These are phyloP conservation scores for Ischnura elegans DNA, from an alignment of 2,888 invertebrate species.

Conservation along the genomic window DNA sequence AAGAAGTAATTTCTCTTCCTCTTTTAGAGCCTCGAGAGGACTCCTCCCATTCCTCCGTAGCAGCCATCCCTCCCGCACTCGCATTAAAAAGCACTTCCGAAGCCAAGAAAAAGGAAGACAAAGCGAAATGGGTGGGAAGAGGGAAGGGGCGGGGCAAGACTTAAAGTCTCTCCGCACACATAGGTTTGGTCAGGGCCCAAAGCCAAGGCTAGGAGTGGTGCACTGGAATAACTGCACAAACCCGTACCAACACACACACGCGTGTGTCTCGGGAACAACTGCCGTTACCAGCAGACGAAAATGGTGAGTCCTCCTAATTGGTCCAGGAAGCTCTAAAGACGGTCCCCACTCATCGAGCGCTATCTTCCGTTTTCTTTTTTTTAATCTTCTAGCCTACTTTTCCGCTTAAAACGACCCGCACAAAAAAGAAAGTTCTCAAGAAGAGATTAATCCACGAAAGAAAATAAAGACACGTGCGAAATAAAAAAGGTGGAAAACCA, in stretches of 20 bases:
- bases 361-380: background rate
- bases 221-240: background rate
- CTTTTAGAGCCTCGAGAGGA: background rate
- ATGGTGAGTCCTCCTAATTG: background rate
- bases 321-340: background rate
- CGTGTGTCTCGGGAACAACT: background rate
- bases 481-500: background rate
- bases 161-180: background rate
- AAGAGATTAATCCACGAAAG: background rate
- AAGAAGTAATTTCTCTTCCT: background rate
- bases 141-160: background rate
- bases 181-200: background rate
- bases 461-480: background rate
- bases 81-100: slow-evolving; percentile 31
- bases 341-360: background rate
- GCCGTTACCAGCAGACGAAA: background rate
- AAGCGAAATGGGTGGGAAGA: background rate
- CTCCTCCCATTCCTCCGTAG: background rate
- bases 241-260: background rate
- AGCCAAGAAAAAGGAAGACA: background rate
- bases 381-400: background rate
- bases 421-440: background rate
- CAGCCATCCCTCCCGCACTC: background rate
- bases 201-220: background rate
- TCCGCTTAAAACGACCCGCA: background rate